Evolutionary conservation across 2,797 vertebrate species (phyloP), one percentile per base, ranked within the genome.

Genomic region (Bradypodion ventrale): DNA sequence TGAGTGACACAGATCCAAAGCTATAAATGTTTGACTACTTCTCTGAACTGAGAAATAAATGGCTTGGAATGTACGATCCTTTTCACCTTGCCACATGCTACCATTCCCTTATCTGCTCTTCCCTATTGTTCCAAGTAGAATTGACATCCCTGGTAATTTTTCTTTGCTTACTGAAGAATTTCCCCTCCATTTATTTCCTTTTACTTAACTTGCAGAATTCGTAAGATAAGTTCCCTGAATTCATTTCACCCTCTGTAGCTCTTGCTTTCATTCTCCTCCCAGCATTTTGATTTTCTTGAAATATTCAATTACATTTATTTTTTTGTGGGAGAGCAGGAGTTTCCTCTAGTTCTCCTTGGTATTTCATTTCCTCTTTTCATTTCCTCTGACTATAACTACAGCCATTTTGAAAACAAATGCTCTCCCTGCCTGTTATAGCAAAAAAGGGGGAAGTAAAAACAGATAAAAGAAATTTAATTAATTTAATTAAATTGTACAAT

Each of bases 141-240:
- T 66, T 81, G 62, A 52, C 85, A 76, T 62, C 56, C 69, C 52
- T 49, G 56, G 78, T 62, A 52, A 85, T 76, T 81, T 81, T 85
- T 85, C 84, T 85, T 82, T 85, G 52, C 73, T 63, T 70, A 49
- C 78, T 70, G 74, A 65, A 70, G 40, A 81, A 85, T 80, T 81
- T 85, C 85, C 78, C 76, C 32, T 83, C 44, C 42, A 70, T 65
- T 68, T 77, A 78, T 80, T 80, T 79, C 70, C 75, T 80, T 83
- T 83, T n/a, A 60, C 70, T 76, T 49, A 83, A 75, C 52, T 62
- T 70, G 59, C 69, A 52, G 85, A 70, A 62, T 52, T 23, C 42
- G 59, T 40, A 83, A 87, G 82, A 87, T 87, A 87, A 83, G 82
- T 70, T 75, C 56, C 40, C 76, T 75, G 52, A 87, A 83, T 87